Base-by-base conservation (phyloP, 2,113 vertebrate genomes). In the Lophochroa leadbeateri region DNA sequence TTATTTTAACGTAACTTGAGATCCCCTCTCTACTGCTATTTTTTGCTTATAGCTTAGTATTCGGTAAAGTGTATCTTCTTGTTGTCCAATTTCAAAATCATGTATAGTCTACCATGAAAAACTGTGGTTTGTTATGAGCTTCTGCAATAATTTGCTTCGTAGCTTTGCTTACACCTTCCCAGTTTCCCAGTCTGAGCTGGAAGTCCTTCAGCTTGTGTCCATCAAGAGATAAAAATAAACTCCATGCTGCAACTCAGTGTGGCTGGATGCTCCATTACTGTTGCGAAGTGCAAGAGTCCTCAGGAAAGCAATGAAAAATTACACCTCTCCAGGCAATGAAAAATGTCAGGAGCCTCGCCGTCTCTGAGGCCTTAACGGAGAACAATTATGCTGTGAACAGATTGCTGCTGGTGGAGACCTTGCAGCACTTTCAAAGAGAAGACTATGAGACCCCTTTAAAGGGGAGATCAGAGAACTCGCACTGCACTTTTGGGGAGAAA, bases 221-320 rank as follows among this genome's bases (percentile, higher is more conserved):
- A 82, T 57, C 77, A 68, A 58, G 82, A 90, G 78, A 86, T 65
- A 89, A 89, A 94, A 96, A 91, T 88, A 88, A 94, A 94, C 90
- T 25, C 20, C 25, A 13, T 55, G 52, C 74, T 91, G 53, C 72
- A 78, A 50, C 82, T 77, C 5, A 0, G 7, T 65, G 70, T 74
- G 64, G 91, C 80, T 71, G 85, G 85, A 80, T 93, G 88, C 69
- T 94, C 85, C 87, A 64, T 95, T 96, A 74, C 75, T 68, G 55
- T 43, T 88, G 63, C 0, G 1, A 85, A 92, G 24, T 28, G 58
- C 74, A 67, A 55, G 94, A 80, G 78, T 89, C 69, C 81, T 95
- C 77, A 44, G 92, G 82, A 96, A 89, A 90, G 82, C 71, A 70
- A 50, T 96, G 94, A 97, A 96, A 97, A 96, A 96, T 96, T 74